Percentiles rank a stretch among this genome's conserved stretches.
Conservation (phyloP, 2,113 vertebrate genomes). For the Pluvianellus socialis region DNA sequence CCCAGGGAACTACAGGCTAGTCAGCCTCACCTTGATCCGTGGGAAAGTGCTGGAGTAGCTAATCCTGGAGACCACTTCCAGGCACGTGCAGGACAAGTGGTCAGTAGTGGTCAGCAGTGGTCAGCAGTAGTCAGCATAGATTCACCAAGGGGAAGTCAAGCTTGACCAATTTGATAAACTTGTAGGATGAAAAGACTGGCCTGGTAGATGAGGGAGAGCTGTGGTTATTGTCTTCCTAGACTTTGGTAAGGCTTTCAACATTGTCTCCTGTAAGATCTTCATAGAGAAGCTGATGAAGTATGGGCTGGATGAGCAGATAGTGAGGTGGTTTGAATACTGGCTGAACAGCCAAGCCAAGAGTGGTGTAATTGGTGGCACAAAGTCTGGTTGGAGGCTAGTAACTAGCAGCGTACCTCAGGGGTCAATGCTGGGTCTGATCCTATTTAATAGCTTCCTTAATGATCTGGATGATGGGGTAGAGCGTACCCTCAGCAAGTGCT, state of each 20-base stretch:
- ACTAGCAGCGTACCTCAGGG: rapidly evolving
- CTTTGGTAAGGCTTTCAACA: background rate
- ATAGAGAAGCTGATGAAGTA: background rate
- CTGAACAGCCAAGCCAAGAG: background rate
- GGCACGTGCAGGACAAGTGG: background rate
- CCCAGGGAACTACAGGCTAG: background rate
- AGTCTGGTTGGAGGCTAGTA: background rate
- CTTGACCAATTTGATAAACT: background rate
- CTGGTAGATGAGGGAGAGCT: background rate
- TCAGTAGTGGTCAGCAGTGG: background rate
- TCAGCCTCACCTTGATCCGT: background rate
- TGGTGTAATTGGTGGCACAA: background rate
- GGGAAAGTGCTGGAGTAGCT: background rate
- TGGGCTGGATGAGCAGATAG: background rate
- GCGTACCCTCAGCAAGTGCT: background rate
- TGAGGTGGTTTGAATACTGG: background rate
- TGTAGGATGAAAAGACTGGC: background rate
- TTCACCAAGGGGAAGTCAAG: background rate
- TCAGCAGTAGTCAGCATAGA: background rate
- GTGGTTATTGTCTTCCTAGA: background rate
- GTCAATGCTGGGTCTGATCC: background rate
- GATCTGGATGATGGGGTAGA: background rate
- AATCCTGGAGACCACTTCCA: background rate
- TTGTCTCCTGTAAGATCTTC: background rate
- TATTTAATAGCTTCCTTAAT: background rate